These are phyloP conservation scores for Mamestra brassicae DNA, from an alignment of 2,888 invertebrate species.

Conservation along the genomic window DNA sequence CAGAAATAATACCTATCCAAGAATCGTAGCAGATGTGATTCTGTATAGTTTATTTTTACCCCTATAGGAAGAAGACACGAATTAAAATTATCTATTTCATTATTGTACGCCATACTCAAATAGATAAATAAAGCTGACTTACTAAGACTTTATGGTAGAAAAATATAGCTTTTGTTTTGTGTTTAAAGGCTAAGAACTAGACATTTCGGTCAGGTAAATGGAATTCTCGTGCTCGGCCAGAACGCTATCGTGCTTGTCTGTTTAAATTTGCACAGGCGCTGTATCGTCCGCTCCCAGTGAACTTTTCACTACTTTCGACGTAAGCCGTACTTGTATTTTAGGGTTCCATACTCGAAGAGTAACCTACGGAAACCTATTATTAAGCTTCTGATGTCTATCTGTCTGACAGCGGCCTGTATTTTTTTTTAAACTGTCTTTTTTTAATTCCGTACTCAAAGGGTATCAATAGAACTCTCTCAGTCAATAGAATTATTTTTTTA, in stretches of 20 bases:
- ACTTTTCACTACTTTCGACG: slow-evolving; percentile 68
- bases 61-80: too few species aligned
- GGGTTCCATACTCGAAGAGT: not conserved
- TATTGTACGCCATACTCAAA: too few species aligned
- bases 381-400: not conserved
- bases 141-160: slow-evolving; percentile 13
- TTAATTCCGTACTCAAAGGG: too few species aligned
- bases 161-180: slow-evolving; percentile 44
- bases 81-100: too few species aligned
- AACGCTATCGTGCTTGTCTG: slow-evolving; percentile 70
- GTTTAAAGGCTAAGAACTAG: slow-evolving; percentile 51
- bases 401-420: not conserved
- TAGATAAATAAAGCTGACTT: not conserved
- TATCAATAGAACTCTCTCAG: too few species aligned
- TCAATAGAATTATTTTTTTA: too few species aligned
- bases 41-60: too few species aligned
- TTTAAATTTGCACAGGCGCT: slow-evolving; percentile 76
- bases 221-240: slow-evolving; percentile 78
- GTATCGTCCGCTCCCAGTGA: slow-evolving; percentile 53
- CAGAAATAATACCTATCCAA: too few species aligned
- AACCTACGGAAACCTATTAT: not conserved
- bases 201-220: slow-evolving; percentile 75
- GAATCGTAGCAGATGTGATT: too few species aligned
- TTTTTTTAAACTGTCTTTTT: too few species aligned
- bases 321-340: slow-evolving; percentile 55